A percentile compares a stretch with the other conserved stretches of the same genome.
These are phyloP conservation scores for Coenonympha glycerion DNA, from an alignment of 2,888 invertebrate genomes.

Conservation along the genomic window DNA sequence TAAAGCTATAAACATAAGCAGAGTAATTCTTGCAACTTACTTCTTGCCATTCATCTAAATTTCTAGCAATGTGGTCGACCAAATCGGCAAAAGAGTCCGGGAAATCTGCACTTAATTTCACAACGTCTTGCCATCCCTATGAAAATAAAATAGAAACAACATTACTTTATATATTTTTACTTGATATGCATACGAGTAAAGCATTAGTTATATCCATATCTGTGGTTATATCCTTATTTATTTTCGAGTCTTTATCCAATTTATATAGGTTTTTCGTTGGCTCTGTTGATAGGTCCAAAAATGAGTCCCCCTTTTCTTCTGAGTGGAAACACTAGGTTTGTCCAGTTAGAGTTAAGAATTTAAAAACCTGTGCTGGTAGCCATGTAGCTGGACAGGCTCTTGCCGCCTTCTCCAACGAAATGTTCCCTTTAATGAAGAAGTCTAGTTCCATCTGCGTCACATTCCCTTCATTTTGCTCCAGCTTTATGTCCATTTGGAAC, in stretches of 20 bases:
- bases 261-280: too few relatives aligned
- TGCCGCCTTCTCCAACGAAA: slow-evolving; percentile 83
- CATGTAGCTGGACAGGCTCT: slow-evolving; percentile 81
- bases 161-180: too few relatives aligned
- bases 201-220: too few relatives aligned
- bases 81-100: slow-evolving; percentile 79
- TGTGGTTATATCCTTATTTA: too few relatives aligned
- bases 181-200: too few relatives aligned
- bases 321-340: too few relatives aligned
- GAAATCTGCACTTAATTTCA: slow-evolving; percentile 83
- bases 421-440: slow-evolving; percentile 93
- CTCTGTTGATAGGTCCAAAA: too few relatives aligned
- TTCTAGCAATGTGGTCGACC: slow-evolving; percentile 77
- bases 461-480: slow-evolving; percentile 81
- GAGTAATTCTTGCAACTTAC: too few relatives aligned
- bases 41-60: slow-evolving; percentile 78
- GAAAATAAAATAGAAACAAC: slow-evolving; percentile 16
- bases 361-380: slow-evolving; percentile 80
- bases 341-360: too few relatives aligned
- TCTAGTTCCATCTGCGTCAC: slow-evolving; percentile 84
- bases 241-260: too few relatives aligned
- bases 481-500: slow-evolving; percentile 90
- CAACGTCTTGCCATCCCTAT: slow-evolving; percentile 88
- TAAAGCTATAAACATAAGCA: too few relatives aligned
- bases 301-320: too few relatives aligned